Base-by-base conservation (phyloP, 2,888 invertebrate genomes). In the Nebria salina region DNA sequence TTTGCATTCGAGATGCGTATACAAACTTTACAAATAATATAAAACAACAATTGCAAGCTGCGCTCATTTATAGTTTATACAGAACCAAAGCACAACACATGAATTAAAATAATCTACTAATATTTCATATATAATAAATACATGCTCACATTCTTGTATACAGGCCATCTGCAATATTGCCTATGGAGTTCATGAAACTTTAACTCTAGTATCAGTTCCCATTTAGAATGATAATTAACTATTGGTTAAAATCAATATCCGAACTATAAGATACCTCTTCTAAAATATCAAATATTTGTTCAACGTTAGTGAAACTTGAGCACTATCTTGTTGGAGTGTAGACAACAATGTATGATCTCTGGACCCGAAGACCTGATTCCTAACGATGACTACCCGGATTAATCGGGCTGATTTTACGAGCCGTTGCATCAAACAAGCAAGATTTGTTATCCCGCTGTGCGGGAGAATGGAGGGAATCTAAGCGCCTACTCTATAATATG, bases 351-450 rank as follows among this genome's bases (percentile, higher is more conserved):
- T 54, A 54, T 54, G 54, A 54, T 54, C 54, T 54, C 54, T 13
- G 54, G 13, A 54, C 54, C 8, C 54, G 54, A 13, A 54, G 8
- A 54, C 54, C 54, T 26, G 72, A n/a, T 72, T 73, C 34, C 26
- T 65, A 2, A 13, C 43, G 15, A 41, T 76, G 74, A 80, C 79
- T 78, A 81, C 68, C 76, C 79, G 83, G 83, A 84, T 85, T 85
- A 85, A 85, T 85, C 84, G 84, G 77, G 77, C 83, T 83, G 85
- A 85, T 85, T 85, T 85, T 84, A 84, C 85, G 85, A 84, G 73
- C 84, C 83, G 84, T 82, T 84, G 84, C 84, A 82, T 82, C 79
- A 83, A 83, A 84, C 84, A 83, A 84, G 84, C 84, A 85, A 85
- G 85, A 85, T 85, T 85, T 84, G 85, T 84, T 84, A 84, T 83